A percentile compares a stretch with the other conserved stretches of the same genome.
Evolutionary conservation across 2,113 vertebrate genomes (phyloP).

Genomic region (Pagrus major): DNA sequence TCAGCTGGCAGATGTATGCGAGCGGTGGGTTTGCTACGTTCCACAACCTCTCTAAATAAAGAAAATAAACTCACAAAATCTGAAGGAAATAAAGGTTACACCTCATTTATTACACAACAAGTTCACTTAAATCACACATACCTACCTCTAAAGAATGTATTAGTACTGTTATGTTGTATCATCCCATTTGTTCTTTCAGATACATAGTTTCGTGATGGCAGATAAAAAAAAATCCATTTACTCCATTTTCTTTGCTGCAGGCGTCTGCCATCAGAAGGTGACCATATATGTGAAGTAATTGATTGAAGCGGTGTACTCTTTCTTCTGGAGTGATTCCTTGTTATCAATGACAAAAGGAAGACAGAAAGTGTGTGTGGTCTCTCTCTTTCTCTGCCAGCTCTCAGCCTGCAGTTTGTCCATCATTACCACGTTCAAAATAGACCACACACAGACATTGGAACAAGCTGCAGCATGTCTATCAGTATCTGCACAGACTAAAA

Average conservation of each 20-base stretch:
- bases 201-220: background rate
- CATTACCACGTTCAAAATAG: constrained; percentile 15
- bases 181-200: too few species aligned
- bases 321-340: background rate
- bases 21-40: too few species aligned
- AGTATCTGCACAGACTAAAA: constrained; percentile 36
- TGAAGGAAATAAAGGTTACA: too few species aligned
- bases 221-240: background rate
- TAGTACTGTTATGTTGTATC: too few species aligned
- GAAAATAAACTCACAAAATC: too few species aligned
- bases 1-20: too few species aligned
- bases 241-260: background rate
- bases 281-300: background rate
- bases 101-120: too few species aligned
- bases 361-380: constrained; percentile 44
- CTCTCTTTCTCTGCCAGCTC: background rate
- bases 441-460: constrained; percentile 19
- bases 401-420: constrained; percentile 46
- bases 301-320: background rate
- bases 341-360: background rate
- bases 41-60: too few species aligned
- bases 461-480: constrained; percentile 38
- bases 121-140: too few species aligned
- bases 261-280: background rate
- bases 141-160: too few species aligned